Percentiles rank a stretch among this genome's conserved stretches.
Evolutionary conservation across 2,888 invertebrate genomes (phyloP).

Genomic region (Caenorhabditis becei): DNA sequence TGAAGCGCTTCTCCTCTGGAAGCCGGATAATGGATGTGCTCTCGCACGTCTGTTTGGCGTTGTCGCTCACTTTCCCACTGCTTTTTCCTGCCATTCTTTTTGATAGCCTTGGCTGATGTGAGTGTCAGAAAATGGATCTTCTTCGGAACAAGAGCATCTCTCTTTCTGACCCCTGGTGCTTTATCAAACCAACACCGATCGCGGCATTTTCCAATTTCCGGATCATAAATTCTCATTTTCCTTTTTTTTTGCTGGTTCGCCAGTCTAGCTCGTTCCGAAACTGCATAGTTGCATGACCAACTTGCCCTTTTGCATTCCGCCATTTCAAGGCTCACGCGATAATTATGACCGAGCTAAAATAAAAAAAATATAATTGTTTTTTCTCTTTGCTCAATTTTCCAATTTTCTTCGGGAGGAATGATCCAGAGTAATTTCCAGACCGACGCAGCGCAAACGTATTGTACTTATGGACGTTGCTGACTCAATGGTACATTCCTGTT

Average conservation of each 20-base stretch:
- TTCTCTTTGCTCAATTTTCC: constrained; percentile 17
- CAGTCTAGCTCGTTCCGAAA: neutral
- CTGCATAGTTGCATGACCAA: too few relatives aligned
- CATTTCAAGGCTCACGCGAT: constrained; percentile 17
- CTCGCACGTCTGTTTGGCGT: constrained; percentile 16
- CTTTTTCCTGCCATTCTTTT: constrained; percentile 3
- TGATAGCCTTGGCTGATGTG: neutral
- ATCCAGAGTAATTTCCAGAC: neutral
- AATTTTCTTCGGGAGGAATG: neutral
- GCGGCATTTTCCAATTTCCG: too few relatives aligned
- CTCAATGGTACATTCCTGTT: neutral
- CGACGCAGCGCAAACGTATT: neutral
- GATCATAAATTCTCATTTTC: too few relatives aligned
- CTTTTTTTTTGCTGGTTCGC: too few relatives aligned
- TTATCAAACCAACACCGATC: too few relatives aligned
- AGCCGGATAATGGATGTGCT: constrained; percentile 58
- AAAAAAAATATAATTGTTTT: neutral
- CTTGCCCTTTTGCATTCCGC: too few relatives aligned
- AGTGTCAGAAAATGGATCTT: too few relatives aligned
- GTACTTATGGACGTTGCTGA: neutral
- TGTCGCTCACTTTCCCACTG: neutral
- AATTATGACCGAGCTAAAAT: neutral
- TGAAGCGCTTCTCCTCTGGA: constrained; percentile 49
- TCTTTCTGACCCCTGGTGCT: too few relatives aligned
- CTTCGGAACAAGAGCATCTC: too few relatives aligned